These are phyloP conservation scores for Acleris emargana DNA, from an alignment of 2,888 invertebrate species.

Conservation along the genomic window DNA sequence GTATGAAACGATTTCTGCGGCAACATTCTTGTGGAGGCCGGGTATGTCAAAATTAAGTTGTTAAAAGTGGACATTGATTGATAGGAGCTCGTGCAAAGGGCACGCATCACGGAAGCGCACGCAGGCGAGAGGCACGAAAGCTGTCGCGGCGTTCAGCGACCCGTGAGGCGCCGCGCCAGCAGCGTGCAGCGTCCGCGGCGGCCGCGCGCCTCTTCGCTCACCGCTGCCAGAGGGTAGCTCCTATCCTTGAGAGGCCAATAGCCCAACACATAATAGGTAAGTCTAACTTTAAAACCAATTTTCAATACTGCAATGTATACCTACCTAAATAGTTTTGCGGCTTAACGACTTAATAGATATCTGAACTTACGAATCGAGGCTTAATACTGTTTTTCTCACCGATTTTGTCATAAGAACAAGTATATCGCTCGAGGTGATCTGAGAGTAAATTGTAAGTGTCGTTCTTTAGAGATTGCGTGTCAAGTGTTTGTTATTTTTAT, in stretches of 20 bases:
- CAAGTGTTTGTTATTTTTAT: conserved; percentile 43
- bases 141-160: conserved; percentile 37
- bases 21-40: conserved; percentile 49
- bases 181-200: too few species aligned
- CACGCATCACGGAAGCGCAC: conserved; percentile 72
- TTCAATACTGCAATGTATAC: too few species aligned
- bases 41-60: conserved; percentile 77
- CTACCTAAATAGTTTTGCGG: too few species aligned
- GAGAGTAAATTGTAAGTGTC: conserved; percentile 30
- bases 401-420: conserved; percentile 20
- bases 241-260: too few species aligned
- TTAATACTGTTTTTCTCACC: not conserved
- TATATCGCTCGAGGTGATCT: conserved; percentile 20
- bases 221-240: not conserved
- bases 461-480: conserved; percentile 43
- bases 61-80: conserved; percentile 77
- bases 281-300: too few species aligned
- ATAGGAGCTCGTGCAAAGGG: conserved; percentile 66
- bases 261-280: too few species aligned
- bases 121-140: conserved; percentile 60
- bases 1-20: conserved; percentile 62
- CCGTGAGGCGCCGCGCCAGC: conserved; percentile 19
- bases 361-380: not conserved
- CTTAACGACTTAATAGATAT: too few species aligned
- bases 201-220: conserved; percentile 14